phyloP scores from a whole-genome alignment of 1,140 invertebrate genomes.

The Drosophila yakuba region DNA sequence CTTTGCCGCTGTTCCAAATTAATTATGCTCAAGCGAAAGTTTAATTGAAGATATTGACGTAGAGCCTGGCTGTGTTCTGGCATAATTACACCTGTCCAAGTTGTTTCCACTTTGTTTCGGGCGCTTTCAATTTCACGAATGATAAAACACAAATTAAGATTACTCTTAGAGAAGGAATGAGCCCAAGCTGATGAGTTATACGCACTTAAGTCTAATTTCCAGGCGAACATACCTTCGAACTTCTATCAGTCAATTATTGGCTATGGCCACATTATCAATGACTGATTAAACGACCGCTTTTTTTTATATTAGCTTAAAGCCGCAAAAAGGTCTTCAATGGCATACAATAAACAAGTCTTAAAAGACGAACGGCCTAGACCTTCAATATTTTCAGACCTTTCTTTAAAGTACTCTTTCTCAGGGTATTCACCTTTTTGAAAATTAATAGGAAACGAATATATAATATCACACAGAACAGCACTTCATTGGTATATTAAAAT shows the following conservation, averaged over 20 bases:
- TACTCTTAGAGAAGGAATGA: background rate
- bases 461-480: no score
- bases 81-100: constrained; percentile 80
- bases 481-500: background rate
- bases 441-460: no score
- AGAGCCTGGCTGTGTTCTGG: constrained; percentile 32
- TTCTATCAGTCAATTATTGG: constrained; percentile 57
- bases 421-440: background rate
- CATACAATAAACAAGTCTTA: constrained; percentile 37
- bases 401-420: background rate
- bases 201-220: constrained; percentile 1
- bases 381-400: constrained; percentile 1
- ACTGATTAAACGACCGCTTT: constrained; percentile 54
- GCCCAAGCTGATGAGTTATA: constrained; percentile 16
- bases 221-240: constrained; percentile 29
- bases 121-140: constrained; percentile 76
- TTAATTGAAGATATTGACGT: constrained; percentile 74
- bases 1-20: constrained; percentile 51
- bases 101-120: constrained; percentile 58
- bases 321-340: constrained; percentile 62
- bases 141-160: constrained; percentile 74
- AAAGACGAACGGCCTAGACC: constrained; percentile 14
- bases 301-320: constrained; percentile 55
- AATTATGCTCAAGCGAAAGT: constrained; percentile 76
- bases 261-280: constrained; percentile 57